Base-by-base conservation (phyloP, 2,113 vertebrate species). In the Anguilla japonica region DNA sequence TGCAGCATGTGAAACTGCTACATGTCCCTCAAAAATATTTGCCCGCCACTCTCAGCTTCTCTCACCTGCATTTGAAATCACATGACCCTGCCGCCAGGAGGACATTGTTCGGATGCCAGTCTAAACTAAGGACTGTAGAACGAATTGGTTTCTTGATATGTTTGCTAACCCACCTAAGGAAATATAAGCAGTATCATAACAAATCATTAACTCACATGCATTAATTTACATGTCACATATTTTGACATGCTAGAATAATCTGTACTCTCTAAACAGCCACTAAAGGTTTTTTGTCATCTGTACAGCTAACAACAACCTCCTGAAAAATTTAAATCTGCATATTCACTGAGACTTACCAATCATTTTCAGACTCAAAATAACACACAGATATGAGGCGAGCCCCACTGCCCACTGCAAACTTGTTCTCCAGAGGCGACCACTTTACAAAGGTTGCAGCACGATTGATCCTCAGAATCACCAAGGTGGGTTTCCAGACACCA, bases 31-130 rank as follows among this genome's bases (percentile, higher is more conserved):
- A 67, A 67, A 81, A 43, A 14, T 4, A 34, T 67, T 56, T 41
- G n/a, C 7, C 39, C 41, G 34, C 16, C 82, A n/a, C 34, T 63
- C 82, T 22, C 50, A 86, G 89, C 1, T 79, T 43, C 87, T 87
- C 92, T 93, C 87, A 99, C 98, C 98, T 98, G 98, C 98, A 99
- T 92, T 99, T 99, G 94, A 99, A 99, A 93, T 99, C 98, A 92
- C 98, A 99, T 40, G 98, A 99, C 79, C 98, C 98, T 5, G 98
- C 98, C 75, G 98, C 98, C 93, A 99, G 93, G 91, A 99, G 93
- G 84, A 99, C 95, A n/a, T 99, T 99, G 94, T 99, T 99, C 88
- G 98, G 98, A 93, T 99, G 98, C 98, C 98, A 99, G 93, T 99
- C 98, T 91, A 99, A 94, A 92, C 98, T 99, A 82, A 99, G 97